Evolutionary conservation across 2,888 invertebrate species (phyloP), one percentile per base, ranked within the genome.

Genomic region (Synergus itoensis): DNA sequence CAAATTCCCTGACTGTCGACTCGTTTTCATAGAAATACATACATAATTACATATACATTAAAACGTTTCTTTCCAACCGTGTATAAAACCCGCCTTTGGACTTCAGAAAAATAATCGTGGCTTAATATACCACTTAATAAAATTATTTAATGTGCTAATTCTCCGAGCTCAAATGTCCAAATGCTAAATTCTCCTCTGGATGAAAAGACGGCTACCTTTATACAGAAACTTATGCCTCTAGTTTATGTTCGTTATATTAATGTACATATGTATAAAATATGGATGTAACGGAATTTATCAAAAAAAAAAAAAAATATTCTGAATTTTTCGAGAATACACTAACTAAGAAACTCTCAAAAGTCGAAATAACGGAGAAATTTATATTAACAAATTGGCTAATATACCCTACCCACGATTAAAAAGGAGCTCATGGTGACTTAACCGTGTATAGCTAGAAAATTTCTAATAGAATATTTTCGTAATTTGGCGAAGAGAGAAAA

Each of bases 401-500:
- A n/a, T 69, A 45, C 11, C 18, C 14, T 69, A 28, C 14, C 4
- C 16, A 16, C 28, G 48, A 28, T 48, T 69, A 69, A 45, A 69
- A 48, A 45, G 21, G 28, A 48, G n/a, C 36, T 73, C 36, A 36
- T 48, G 48, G 73, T 28, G 48, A 28, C 11, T 53, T 28, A 73
- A 36, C 11, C 16, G 28, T 16, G 18, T 12, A 67, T 18, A 18
- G 21, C 67, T 67, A 18, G 67, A n/a, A 1, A 21, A 21, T 67
- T 67, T 67, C 7, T 53, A 28, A 48, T n/a, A 36, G 28, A 48
- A 9, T 73, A 28, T 28, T 69, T 69, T 28, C 7, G 36, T 48
- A 73, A 73, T 53, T 53, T 73, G 69, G 45, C 69, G 69, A 73
- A 73, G 48, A 73, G 53, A 73, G 28, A 16, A 73, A 28, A 73